Evolutionary conservation across 2,797 vertebrate genomes (phyloP).

Genomic region (Pteronotus mesoamericanus): DNA sequence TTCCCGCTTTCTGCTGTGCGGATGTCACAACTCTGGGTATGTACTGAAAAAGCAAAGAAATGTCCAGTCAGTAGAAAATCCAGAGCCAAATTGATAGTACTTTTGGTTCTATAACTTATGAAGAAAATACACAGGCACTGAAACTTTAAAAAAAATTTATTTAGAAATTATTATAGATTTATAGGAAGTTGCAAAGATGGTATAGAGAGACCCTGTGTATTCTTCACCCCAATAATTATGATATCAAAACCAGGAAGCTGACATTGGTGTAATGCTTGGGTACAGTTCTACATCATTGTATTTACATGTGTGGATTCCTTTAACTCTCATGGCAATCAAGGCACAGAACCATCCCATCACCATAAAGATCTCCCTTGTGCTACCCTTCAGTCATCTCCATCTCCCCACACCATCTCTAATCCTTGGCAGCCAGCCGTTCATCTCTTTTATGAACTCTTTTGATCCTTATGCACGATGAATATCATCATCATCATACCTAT

Average conservation of each 20-base stretch:
- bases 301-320: background rate
- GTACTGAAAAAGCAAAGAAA: slow-evolving; percentile 77
- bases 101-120: background rate
- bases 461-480: background rate
- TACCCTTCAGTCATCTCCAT: background rate
- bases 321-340: background rate
- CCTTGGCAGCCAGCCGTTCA: background rate
- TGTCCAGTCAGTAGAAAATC: background rate
- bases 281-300: background rate
- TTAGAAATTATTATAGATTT: background rate
- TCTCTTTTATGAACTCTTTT: background rate
- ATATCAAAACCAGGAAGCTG: background rate
- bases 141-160: background rate
- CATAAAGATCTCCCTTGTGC: background rate
- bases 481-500: background rate
- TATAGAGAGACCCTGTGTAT: background rate
- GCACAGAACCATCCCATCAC: background rate
- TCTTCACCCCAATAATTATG: background rate
- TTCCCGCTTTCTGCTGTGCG: slow-evolving; percentile 91
- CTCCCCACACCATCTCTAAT: background rate
- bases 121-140: background rate
- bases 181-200: background rate
- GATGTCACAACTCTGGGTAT: slow-evolving; percentile 87
- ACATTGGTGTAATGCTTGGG: background rate
- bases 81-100: background rate